Conservation (phyloP, 2,797 vertebrate species). For the Catharus ustulatus region DNA sequence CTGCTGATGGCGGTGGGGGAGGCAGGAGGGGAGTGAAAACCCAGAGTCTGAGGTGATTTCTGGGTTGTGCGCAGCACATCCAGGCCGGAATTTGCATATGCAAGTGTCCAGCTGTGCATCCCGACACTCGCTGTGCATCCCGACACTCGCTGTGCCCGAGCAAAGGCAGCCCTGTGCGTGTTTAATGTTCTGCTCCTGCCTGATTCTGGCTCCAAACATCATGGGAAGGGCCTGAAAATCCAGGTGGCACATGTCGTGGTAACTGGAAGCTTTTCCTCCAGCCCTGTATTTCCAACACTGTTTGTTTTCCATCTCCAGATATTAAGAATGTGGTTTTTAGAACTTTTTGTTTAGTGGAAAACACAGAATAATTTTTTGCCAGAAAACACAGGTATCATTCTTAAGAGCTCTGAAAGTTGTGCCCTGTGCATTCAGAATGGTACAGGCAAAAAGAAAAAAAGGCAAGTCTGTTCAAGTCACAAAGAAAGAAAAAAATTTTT, state of each 20-base stretch:
- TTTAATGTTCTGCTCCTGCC: background rate
- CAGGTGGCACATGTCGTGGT: accelerated
- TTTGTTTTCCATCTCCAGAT: background rate
- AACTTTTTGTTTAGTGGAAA: background rate
- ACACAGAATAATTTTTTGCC: background rate
- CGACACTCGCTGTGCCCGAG: background rate
- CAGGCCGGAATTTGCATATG: background rate
- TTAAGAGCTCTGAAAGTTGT: background rate
- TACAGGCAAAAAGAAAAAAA: background rate
- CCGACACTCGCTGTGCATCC: background rate
- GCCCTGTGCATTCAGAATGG: background rate
- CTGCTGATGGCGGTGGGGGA: background rate
- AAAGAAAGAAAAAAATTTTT: background rate
- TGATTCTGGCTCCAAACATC: background rate
- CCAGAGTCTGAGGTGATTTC: background rate
- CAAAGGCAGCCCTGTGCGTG: background rate
- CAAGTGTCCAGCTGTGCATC: slow-evolving; percentile 47
- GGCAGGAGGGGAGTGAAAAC: background rate
- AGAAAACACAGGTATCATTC: background rate
- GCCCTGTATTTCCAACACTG: background rate
- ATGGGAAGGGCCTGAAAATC: background rate
- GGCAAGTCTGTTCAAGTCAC: background rate
- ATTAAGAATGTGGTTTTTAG: background rate
- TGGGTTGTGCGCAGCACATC: background rate
- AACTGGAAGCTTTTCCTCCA: background rate